Evolutionary conservation across 2,797 vertebrate genomes (phyloP).

Genomic region (Tachyglossus aculeatus): DNA sequence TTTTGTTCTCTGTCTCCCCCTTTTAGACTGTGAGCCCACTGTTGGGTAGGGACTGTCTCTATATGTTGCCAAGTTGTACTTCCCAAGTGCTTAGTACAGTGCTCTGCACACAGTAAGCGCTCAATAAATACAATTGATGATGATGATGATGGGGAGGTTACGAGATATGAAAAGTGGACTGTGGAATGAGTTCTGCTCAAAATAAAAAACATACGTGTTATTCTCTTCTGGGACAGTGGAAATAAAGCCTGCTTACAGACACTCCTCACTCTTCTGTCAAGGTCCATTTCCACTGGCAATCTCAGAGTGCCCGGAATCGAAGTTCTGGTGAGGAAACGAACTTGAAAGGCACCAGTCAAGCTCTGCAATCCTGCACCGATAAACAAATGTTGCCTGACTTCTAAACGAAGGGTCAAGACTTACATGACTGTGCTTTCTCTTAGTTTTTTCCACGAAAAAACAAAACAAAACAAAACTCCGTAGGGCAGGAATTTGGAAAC

Average conservation of each 20-base stretch:
- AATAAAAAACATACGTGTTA: background rate
- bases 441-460: slow-evolving; percentile 12
- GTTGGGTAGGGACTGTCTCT: too few relatives aligned
- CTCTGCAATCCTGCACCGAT: slow-evolving; percentile 49
- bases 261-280: background rate
- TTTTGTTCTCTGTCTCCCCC: too few relatives aligned
- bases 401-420: slow-evolving; percentile 37
- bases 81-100: too few relatives aligned
- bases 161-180: too few relatives aligned
- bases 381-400: slow-evolving; percentile 35
- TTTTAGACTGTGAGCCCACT: too few relatives aligned
- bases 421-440: slow-evolving; percentile 18
- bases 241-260: background rate
- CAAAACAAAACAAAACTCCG: slow-evolving; percentile 6
- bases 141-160: too few relatives aligned
- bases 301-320: slow-evolving; percentile 40
- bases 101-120: too few relatives aligned
- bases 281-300: slow-evolving; percentile 36
- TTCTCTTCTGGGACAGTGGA: background rate
- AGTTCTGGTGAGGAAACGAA: slow-evolving; percentile 23
- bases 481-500: slow-evolving; percentile 36
- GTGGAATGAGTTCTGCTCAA: background rate
- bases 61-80: too few relatives aligned
- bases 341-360: slow-evolving; percentile 44
- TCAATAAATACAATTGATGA: too few relatives aligned